Conservation (phyloP, 1,140 invertebrate species). For the Stegodyphus mimosarum region DNA sequence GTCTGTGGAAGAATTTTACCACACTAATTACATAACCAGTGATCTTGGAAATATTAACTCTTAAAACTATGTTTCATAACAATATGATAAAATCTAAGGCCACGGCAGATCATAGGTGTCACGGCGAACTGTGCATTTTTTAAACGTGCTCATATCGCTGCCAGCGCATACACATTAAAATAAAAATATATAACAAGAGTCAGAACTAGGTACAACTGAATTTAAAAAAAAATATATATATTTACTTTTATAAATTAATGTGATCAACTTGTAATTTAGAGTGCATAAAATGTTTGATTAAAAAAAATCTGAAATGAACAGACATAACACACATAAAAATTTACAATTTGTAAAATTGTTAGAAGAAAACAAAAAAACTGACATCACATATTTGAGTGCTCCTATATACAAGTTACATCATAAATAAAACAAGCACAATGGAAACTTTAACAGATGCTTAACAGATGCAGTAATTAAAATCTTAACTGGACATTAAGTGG, state of each 20-base stretch:
- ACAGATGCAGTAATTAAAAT: conserved; percentile 54
- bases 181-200: background rate
- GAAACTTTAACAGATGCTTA: conserved; percentile 47
- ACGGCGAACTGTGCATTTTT: conserved; percentile 49
- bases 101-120: conserved; percentile 56
- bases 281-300: background rate
- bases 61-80: conserved; percentile 57
- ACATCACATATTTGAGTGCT: conserved; percentile 38
- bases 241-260: background rate
- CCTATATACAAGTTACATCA: conserved; percentile 43
- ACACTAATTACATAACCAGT: conserved; percentile 59
- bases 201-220: background rate
- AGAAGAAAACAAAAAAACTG: background rate
- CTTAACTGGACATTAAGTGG: conserved; percentile 27
- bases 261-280: background rate
- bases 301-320: background rate
- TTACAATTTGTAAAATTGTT: conserved; percentile 22
- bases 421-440: conserved; percentile 60
- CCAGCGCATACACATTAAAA: background rate
- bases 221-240: background rate
- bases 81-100: conserved; percentile 61
- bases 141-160: conserved; percentile 45
- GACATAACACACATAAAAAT: conserved; percentile 13
- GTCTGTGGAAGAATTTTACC: conserved; percentile 57
- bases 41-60: conserved; percentile 59